Evolutionary conservation across 64 coral and sea anemone species (phyloP).

Genomic region (Orbicella faveolata): DNA sequence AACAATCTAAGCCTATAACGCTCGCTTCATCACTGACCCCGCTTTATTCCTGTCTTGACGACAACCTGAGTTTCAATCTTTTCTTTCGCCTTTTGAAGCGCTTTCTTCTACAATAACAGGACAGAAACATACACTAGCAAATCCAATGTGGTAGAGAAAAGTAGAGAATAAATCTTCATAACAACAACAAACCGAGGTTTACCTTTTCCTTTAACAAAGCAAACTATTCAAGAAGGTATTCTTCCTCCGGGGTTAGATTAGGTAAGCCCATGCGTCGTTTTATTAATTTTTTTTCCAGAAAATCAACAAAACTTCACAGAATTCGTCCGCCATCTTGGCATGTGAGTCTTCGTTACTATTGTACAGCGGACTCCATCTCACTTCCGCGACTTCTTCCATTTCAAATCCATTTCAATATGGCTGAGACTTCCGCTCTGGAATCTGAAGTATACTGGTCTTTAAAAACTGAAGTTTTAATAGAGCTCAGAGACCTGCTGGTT

Average conservation of each 20-base stretch:
- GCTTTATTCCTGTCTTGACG: slow-evolving; percentile 46
- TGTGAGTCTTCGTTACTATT: neutral
- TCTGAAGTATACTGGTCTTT: slow-evolving; percentile 67
- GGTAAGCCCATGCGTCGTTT: slow-evolving; percentile 71
- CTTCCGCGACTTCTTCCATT: neutral
- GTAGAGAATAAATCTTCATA: too few species aligned
- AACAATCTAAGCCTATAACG: neutral
- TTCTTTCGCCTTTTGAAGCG: slow-evolving; percentile 83
- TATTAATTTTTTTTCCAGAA: neutral
- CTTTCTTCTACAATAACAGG: slow-evolving; percentile 58
- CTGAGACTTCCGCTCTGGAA: neutral
- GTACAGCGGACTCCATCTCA: neutral
- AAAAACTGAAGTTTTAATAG: slow-evolving; percentile 81
- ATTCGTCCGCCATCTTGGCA: neutral
- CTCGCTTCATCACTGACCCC: slow-evolving; percentile 14
- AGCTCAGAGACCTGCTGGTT: slow-evolving; percentile 73
- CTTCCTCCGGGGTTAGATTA: slow-evolving; percentile 86
- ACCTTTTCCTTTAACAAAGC: slow-evolving; percentile 88
- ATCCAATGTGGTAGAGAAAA: too few species aligned
- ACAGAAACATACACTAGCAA: too few species aligned
- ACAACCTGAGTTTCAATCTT: slow-evolving; percentile 53
- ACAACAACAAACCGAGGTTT: neutral
- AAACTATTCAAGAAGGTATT: slow-evolving; percentile 86
- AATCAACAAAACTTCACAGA: slow-evolving; percentile 20
- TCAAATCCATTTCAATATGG: slow-evolving; percentile 3